phyloP scores from a whole-genome alignment of 1,140 invertebrate genomes.

The Drosophila yakuba region DNA sequence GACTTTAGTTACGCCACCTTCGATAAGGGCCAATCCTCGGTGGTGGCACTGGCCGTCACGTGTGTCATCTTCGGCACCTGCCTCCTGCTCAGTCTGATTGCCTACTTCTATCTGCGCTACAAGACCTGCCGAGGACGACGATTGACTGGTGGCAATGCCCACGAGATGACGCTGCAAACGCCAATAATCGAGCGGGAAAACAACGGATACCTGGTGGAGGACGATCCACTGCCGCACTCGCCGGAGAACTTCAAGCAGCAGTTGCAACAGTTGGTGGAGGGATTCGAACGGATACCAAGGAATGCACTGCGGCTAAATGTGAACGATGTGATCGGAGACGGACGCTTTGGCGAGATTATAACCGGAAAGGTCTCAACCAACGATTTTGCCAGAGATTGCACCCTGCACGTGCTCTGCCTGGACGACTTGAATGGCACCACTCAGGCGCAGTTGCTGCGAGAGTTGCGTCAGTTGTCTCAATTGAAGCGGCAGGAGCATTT shows the following conservation, averaged over 20 bases:
- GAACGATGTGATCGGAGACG: slow-evolving; percentile 88
- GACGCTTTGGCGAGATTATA: slow-evolving; percentile 91
- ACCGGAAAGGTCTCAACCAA: slow-evolving; percentile 86
- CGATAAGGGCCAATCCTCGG: slow-evolving; percentile 75
- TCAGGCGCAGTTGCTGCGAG: slow-evolving; percentile 89
- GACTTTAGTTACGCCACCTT: slow-evolving; percentile 79
- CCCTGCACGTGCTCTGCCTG: slow-evolving; percentile 74
- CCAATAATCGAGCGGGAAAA: slow-evolving; percentile 90
- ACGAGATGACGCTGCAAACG: slow-evolving; percentile 89
- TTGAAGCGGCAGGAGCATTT: slow-evolving; percentile 89
- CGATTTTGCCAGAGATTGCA: slow-evolving; percentile 58
- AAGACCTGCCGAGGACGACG: slow-evolving; percentile 85
- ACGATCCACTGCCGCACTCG: slow-evolving; percentile 85
- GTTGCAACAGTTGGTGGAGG: slow-evolving; percentile 67
- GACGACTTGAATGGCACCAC: slow-evolving; percentile 88
- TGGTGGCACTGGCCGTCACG: slow-evolving; percentile 86
- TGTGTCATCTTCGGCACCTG: slow-evolving; percentile 87
- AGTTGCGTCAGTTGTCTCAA: slow-evolving; percentile 90
- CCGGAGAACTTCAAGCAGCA: slow-evolving; percentile 90
- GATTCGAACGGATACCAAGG: slow-evolving; percentile 87
- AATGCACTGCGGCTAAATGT: slow-evolving; percentile 89
- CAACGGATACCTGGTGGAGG: slow-evolving; percentile 90
- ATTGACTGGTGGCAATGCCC: slow-evolving; percentile 86
- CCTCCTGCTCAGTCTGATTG: slow-evolving; percentile 86
- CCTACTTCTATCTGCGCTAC: slow-evolving; percentile 87